phyloP scores from a whole-genome alignment of 2,888 invertebrate genomes.

The Cheiracanthium punctorium region DNA sequence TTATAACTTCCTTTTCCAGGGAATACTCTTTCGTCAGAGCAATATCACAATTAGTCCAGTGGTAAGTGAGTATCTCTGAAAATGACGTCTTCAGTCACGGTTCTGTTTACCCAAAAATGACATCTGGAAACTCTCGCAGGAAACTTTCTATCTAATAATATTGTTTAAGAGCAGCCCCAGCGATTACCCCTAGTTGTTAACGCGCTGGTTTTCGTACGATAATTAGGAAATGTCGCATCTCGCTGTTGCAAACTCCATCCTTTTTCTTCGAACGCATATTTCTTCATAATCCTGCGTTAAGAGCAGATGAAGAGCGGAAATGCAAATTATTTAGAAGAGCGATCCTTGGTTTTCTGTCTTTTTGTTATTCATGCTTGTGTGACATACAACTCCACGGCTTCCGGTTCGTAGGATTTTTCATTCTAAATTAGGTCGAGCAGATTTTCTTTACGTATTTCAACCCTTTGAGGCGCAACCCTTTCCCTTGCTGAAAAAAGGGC shows the following conservation, averaged over 20 bases:
- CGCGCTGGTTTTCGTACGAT: background rate
- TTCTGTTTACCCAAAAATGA: background rate
- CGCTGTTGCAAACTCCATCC: background rate
- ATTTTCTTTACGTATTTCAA: too few species aligned
- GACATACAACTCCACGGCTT: too few species aligned
- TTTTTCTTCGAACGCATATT: background rate
- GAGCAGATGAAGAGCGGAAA: background rate
- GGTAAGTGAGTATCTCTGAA: too few species aligned
- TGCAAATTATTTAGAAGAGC: background rate
- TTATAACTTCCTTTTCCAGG: too few species aligned
- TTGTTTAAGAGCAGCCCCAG: background rate
- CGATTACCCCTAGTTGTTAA: background rate
- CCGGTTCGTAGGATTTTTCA: too few species aligned
- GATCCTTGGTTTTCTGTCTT: background rate
- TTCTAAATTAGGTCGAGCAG: too few species aligned
- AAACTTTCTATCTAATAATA: background rate
- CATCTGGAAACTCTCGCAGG: background rate
- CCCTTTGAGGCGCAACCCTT: too few species aligned
- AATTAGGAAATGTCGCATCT: background rate
- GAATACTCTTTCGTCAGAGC: too few species aligned
- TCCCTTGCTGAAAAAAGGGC: too few species aligned
- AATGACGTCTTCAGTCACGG: background rate
- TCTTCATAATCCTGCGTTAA: background rate
- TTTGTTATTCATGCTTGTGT: background rate
- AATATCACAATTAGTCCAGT: too few species aligned